These are phyloP conservation scores for Lasioglossum oenotherae DNA, from an alignment of 2,888 invertebrate genomes.

Conservation along the genomic window DNA sequence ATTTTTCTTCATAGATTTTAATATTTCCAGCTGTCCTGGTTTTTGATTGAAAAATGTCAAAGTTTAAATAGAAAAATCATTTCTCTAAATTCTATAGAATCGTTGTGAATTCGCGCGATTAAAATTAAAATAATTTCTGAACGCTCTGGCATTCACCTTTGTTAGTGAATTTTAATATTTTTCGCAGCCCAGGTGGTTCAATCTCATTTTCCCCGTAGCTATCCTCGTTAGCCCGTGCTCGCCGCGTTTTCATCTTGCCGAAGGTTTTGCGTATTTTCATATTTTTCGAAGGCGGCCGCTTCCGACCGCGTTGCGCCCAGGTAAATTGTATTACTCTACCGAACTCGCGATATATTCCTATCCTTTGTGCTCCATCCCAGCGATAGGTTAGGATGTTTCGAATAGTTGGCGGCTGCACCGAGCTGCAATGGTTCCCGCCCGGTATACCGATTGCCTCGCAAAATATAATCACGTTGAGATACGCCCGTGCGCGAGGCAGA, in stretches of 20 bases:
- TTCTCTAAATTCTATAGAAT: not conserved
- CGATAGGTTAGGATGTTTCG: constrained; percentile 43
- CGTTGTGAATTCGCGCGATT: not conserved
- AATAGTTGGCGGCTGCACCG: constrained; percentile 49
- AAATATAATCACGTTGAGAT: constrained; percentile 37
- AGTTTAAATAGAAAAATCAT: too few species aligned
- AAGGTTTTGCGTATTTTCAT: constrained; percentile 15
- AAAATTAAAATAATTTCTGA: not conserved
- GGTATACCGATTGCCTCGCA: constrained; percentile 26
- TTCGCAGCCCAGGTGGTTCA: not conserved
- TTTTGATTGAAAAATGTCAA: too few species aligned
- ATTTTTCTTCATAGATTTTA: not conserved
- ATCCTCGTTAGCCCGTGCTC: not conserved
- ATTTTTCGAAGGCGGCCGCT: constrained; percentile 28
- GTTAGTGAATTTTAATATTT: not conserved
- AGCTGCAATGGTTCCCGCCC: constrained; percentile 7
- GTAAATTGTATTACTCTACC: constrained; percentile 44
- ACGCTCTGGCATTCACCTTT: not conserved
- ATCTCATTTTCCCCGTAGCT: not conserved
- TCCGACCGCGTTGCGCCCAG: constrained; percentile 49
- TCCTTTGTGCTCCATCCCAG: constrained; percentile 29
- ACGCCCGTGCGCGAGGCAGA: not conserved
- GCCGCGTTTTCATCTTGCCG: not conserved
- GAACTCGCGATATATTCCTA: constrained; percentile 33
- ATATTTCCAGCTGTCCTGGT: not conserved